phyloP scores from a whole-genome alignment of 2,113 vertebrate species.

The Etheostoma cragini region DNA sequence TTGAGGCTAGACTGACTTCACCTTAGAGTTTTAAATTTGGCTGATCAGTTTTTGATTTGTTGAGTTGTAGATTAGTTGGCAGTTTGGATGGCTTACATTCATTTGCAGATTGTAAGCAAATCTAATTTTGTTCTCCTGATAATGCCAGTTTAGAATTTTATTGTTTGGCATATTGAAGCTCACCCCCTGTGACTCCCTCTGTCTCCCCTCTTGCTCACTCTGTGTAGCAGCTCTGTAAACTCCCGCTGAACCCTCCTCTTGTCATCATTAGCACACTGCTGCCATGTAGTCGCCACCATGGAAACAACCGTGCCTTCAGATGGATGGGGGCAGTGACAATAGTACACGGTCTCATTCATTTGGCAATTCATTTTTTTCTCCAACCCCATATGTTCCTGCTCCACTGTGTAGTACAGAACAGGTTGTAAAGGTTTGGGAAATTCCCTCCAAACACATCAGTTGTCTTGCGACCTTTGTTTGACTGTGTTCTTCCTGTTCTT shows the following conservation, averaged over 20 bases:
- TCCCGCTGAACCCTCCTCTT: constrained; percentile 77
- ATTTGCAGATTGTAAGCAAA: constrained; percentile 26
- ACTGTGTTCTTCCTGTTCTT: constrained; percentile 32
- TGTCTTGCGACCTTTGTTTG: constrained; percentile 22
- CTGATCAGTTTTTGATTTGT: constrained; percentile 11
- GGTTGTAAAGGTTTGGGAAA: constrained; percentile 34
- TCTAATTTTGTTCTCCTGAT: constrained; percentile 11
- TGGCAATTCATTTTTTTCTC: constrained; percentile 45
- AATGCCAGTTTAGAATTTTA: constrained; percentile 22
- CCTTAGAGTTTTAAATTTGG: neutral
- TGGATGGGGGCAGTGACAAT: constrained; percentile 51
- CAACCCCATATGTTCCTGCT: constrained; percentile 33
- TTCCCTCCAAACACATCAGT: constrained; percentile 16
- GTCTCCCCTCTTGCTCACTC: neutral
- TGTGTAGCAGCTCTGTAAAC: constrained; percentile 69
- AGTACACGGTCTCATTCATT: constrained; percentile 52
- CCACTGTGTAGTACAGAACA: constrained; percentile 26
- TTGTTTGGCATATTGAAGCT: constrained; percentile 17
- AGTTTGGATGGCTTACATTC: constrained; percentile 2
- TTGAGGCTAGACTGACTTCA: constrained; percentile 19
- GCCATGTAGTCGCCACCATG: constrained; percentile 72
- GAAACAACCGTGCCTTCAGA: constrained; percentile 68
- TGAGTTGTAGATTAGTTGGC: neutral
- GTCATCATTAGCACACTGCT: constrained; percentile 70
- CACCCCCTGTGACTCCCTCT: neutral